Evolutionary conservation across 2,888 invertebrate species (phyloP).

Genomic region (Germaria angustata): DNA sequence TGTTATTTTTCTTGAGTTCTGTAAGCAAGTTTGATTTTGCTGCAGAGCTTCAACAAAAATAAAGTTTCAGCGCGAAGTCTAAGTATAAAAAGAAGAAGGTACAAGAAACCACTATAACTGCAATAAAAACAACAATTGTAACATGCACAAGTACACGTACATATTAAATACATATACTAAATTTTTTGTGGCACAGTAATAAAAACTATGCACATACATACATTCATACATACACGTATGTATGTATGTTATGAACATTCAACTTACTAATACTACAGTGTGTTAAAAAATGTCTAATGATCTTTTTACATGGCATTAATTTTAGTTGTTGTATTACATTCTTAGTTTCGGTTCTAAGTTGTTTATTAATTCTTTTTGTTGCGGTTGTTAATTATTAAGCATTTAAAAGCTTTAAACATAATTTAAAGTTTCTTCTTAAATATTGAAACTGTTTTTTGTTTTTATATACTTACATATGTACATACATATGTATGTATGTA

Average conservation of each 20-base stretch:
- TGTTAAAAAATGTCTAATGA: conserved; percentile 45
- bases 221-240: neutral
- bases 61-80: conserved; percentile 24
- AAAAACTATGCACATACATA: neutral
- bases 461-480: no score
- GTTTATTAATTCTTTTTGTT: conserved; percentile 10
- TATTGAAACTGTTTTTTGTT: conserved; percentile 20
- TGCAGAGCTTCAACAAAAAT: conserved; percentile 13
- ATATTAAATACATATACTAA: neutral
- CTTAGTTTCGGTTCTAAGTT: conserved; percentile 4
- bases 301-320: conserved; percentile 42
- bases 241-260: neutral
- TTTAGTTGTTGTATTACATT: neutral
- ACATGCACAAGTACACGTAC: neutral
- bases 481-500: no score
- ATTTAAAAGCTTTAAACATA: conserved; percentile 16
- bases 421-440: neutral
- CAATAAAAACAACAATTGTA: conserved; percentile 4
- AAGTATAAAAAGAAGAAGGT: conserved; percentile 53
- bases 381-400: conserved; percentile 20
- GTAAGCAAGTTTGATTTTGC: conserved; percentile 58
- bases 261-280: conserved; percentile 36
- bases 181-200: conserved; percentile 38
- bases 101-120: conserved; percentile 28
- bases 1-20: conserved; percentile 34